A percentile compares a stretch with the other conserved stretches of the same genome.
phyloP scores from a whole-genome alignment of 1,140 invertebrate species.

The Ceratina japonica region DNA sequence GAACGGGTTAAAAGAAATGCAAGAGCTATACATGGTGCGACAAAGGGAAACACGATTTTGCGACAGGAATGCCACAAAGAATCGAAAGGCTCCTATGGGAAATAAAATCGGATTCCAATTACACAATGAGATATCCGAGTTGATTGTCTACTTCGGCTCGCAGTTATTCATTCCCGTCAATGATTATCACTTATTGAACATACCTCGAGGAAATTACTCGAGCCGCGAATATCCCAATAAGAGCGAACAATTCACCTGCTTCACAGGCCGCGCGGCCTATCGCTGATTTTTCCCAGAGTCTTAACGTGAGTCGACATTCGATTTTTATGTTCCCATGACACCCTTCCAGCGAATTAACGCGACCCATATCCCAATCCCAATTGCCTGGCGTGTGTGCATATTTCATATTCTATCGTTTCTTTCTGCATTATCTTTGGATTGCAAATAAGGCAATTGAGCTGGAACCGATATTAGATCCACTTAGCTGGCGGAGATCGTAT shows the following conservation, averaged over 20 bases:
- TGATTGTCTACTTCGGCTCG: neutral
- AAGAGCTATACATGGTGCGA: neutral
- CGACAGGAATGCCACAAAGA: neutral
- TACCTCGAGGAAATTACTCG: neutral
- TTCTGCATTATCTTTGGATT: constrained; percentile 25
- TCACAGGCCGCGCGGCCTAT: constrained; percentile 6
- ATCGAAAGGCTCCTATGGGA: neutral
- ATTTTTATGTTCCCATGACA: constrained; percentile 40
- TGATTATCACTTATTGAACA: neutral
- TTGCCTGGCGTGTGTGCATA: neutral
- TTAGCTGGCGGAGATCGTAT: constrained; percentile 43
- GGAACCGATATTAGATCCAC: constrained; percentile 42
- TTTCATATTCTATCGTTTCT: constrained; percentile 4
- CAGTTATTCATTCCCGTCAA: neutral
- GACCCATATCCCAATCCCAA: neutral
- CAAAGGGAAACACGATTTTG: neutral
- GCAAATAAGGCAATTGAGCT: constrained; percentile 23
- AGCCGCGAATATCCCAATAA: neutral
- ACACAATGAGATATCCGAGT: neutral
- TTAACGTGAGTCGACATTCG: constrained; percentile 15
- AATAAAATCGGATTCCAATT: neutral
- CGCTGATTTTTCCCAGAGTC: neutral
- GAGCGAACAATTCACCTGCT: constrained; percentile 34
- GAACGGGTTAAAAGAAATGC: neutral
- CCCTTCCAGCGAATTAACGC: constrained; percentile 20